These are phyloP conservation scores for Empis stercorea DNA, from an alignment of 2,888 invertebrate species.

Conservation along the genomic window DNA sequence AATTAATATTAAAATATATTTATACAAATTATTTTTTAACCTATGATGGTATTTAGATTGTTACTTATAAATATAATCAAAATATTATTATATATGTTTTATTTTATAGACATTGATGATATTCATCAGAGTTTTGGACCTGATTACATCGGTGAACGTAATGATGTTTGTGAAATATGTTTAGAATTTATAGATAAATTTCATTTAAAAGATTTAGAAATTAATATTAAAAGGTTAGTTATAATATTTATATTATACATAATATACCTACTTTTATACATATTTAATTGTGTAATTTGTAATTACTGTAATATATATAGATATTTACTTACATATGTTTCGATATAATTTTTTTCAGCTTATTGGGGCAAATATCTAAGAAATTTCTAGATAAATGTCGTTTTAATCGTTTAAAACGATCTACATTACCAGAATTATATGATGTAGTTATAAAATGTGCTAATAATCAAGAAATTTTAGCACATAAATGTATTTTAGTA, in stretches of 20 bases:
- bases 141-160: slow-evolving; percentile 15
- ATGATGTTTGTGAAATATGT: slow-evolving; percentile 22
- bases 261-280: not conserved
- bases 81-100: not conserved
- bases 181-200: slow-evolving; percentile 24
- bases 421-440: slow-evolving; percentile 39
- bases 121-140: slow-evolving; percentile 27
- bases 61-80: not conserved
- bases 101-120: slow-evolving; percentile 24
- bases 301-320: no score
- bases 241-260: not conserved
- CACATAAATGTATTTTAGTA: slow-evolving; percentile 71
- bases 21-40: slow-evolving; percentile 43
- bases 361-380: not conserved
- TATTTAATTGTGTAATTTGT: no score
- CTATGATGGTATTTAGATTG: slow-evolving; percentile 22
- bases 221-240: slow-evolving; percentile 22
- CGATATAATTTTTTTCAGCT: not conserved
- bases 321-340: no score
- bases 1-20: slow-evolving; percentile 53
- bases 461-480: slow-evolving; percentile 41
- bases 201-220: slow-evolving; percentile 24
- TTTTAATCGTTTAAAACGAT: slow-evolving; percentile 38
- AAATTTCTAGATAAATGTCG: slow-evolving; percentile 15
- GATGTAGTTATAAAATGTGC: slow-evolving; percentile 49